Percentiles rank a stretch among this genome's conserved stretches.
Conservation (phyloP, 2,113 vertebrate genomes). For the Forbesichthys papilliferus region DNA sequence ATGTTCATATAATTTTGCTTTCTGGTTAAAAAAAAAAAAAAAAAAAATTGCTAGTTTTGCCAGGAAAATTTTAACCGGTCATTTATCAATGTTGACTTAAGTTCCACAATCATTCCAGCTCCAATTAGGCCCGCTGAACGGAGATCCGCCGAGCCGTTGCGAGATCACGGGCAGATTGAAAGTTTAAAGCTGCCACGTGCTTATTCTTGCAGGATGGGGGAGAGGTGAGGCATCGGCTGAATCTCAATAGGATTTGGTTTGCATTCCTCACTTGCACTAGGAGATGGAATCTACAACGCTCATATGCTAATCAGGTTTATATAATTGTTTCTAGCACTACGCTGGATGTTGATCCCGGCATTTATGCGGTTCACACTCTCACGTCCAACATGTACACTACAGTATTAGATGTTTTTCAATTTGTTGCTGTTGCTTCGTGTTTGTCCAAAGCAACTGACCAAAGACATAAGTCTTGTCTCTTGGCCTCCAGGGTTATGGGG, state of each 20-base stretch:
- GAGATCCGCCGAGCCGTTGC: neutral
- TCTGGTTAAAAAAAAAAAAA: neutral
- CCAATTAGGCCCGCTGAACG: neutral
- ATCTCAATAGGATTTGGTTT: slow-evolving; percentile 22
- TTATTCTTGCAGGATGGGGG: slow-evolving; percentile 16
- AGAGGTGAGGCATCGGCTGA: slow-evolving; percentile 11
- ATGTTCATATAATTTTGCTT: too few species aligned
- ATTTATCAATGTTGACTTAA: slow-evolving; percentile 23
- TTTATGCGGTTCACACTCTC: slow-evolving; percentile 1
- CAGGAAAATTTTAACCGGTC: slow-evolving; percentile 16
- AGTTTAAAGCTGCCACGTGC: slow-evolving; percentile 13
- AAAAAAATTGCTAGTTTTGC: slow-evolving; percentile 7
- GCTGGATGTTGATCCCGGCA: neutral
- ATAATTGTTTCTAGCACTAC: slow-evolving; percentile 8
- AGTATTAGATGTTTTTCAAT: neutral
- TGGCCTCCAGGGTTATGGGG: slow-evolving; percentile 9
- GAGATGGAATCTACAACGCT: slow-evolving; percentile 7
- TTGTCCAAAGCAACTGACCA: slow-evolving; percentile 3
- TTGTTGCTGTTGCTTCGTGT: neutral
- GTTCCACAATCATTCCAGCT: slow-evolving; percentile 22
- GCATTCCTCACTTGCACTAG: neutral
- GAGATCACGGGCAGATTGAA: neutral
- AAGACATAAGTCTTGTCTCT: neutral
- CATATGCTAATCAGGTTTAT: slow-evolving; percentile 22
- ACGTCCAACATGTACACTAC: neutral